phyloP scores from a whole-genome alignment of 2,113 vertebrate genomes.

The Rhinopomastus cyanomelas region DNA sequence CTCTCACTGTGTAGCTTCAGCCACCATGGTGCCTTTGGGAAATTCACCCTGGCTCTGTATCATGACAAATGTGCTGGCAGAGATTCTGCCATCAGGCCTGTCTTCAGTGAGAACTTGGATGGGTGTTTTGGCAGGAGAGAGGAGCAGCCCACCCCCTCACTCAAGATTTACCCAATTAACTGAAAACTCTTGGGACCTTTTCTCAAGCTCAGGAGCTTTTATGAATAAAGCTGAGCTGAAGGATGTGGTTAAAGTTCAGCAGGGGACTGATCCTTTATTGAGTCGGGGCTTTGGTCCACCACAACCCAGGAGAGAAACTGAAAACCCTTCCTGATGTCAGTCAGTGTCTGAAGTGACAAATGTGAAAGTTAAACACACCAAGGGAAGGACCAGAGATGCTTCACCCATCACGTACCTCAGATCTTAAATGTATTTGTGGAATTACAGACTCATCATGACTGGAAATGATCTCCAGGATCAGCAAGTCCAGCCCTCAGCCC shows the following conservation, averaged over 20 bases:
- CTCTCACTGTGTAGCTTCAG: neutral
- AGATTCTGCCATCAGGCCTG: rapidly evolving
- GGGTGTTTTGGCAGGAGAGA: neutral
- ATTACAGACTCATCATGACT: no score
- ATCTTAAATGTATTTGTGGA: neutral
- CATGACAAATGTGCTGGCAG: rapidly evolving
- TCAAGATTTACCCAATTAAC: neutral
- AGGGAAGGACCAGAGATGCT: neutral
- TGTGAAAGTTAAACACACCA: neutral
- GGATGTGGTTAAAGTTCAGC: neutral
- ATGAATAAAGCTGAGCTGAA: neutral
- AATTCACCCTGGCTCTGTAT: neutral
- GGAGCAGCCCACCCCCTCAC: neutral
- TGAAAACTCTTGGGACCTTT: neutral
- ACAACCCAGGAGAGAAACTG: neutral
- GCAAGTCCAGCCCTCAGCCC: no score
- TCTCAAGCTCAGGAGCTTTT: neutral
- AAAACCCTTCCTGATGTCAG: neutral
- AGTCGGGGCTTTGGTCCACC: neutral
- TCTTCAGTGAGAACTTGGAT: neutral
- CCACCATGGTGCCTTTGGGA: rapidly evolving
- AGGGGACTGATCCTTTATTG: neutral
- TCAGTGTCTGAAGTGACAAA: neutral
- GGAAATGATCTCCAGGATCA: no score
- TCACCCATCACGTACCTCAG: neutral